Evolutionary conservation across 2,113 vertebrate species (phyloP).

Genomic region (Psilopsiagon aurifrons): DNA sequence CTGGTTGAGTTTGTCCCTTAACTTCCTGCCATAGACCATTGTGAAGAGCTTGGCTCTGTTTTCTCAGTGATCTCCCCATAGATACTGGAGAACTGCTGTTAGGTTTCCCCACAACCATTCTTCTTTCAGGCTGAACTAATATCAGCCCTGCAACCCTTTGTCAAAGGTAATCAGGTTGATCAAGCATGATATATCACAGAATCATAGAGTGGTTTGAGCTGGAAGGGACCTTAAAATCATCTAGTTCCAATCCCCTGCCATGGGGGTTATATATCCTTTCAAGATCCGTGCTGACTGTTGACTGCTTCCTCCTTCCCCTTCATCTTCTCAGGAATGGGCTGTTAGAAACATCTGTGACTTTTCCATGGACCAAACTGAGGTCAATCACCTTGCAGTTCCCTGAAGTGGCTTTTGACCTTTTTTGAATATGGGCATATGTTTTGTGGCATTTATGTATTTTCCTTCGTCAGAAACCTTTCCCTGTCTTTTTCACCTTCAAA

Average conservation of each 20-base stretch:
- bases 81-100: background rate
- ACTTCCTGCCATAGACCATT: background rate
- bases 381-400: background rate
- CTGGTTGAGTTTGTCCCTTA: background rate
- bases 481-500: background rate
- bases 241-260: background rate
- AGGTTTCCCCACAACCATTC: background rate
- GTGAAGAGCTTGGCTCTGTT: background rate
- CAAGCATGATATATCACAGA: background rate
- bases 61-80: background rate
- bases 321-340: background rate
- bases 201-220: background rate
- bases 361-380: background rate
- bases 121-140: background rate
- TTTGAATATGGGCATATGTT: background rate
- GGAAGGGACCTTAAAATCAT: background rate
- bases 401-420: background rate
- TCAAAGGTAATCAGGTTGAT: background rate
- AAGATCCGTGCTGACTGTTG: background rate
- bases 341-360: background rate
- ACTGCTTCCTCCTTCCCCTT: background rate
- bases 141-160: background rate
- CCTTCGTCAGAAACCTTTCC: background rate
- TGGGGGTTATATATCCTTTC: background rate
- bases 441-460: background rate